These are phyloP conservation scores for Crotalus tigris DNA, from an alignment of 2,113 vertebrate genomes.

Conservation along the genomic window DNA sequence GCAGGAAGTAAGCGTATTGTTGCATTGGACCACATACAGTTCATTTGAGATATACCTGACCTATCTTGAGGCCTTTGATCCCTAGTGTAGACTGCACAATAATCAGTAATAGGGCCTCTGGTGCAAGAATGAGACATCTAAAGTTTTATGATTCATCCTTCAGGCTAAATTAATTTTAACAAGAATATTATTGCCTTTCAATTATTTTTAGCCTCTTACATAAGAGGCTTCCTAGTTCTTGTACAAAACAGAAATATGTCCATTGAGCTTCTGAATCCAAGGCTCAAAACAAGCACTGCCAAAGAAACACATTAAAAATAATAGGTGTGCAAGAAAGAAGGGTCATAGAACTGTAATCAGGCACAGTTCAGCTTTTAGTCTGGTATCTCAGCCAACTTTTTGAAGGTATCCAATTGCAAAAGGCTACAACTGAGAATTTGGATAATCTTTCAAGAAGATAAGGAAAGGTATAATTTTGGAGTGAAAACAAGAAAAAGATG, in stretches of 20 bases:
- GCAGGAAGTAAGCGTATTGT: not conserved
- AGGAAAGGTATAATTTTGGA: not conserved
- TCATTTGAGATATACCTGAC: not conserved
- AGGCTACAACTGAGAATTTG: not conserved
- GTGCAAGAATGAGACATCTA: not conserved
- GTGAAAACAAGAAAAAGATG: not conserved
- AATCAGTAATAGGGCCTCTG: not conserved
- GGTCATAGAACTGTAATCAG: not conserved
- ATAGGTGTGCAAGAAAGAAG: not conserved
- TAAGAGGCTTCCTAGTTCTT: not conserved
- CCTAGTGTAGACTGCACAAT: not conserved
- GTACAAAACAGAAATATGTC: slow-evolving; percentile 1
- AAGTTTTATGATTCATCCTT: not conserved
- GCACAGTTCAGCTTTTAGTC: not conserved
- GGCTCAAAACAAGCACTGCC: not conserved
- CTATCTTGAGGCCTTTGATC: not conserved
- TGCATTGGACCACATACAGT: not conserved
- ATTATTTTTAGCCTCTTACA: not conserved
- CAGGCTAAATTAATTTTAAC: slow-evolving; percentile 5
- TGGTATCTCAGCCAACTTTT: not conserved
- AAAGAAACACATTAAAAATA: not conserved
- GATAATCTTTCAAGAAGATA: not conserved
- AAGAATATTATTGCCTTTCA: slow-evolving; percentile 11
- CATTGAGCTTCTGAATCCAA: not conserved
- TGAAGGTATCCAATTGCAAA: not conserved